Evolutionary conservation across 2,888 invertebrate species (phyloP).

Genomic region (Spatulosminthurus flaviceps): DNA sequence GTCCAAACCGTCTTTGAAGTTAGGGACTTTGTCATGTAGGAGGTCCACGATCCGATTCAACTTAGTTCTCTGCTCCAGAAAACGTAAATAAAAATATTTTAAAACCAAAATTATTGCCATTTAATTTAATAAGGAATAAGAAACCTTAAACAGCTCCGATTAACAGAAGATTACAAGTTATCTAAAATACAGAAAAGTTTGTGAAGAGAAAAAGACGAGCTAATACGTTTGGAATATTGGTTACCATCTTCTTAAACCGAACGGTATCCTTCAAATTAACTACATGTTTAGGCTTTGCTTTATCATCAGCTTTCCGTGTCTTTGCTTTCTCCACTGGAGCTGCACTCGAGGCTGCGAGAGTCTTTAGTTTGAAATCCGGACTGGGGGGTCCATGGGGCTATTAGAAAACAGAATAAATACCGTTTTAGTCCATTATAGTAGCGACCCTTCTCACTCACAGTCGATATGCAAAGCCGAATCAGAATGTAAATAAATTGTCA

Average conservation of each 20-base stretch:
- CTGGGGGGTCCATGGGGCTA: slow-evolving; percentile 63
- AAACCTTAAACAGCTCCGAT: too few species aligned
- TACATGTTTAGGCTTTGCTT: slow-evolving; percentile 33
- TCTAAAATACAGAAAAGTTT: background rate
- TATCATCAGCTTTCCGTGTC: slow-evolving; percentile 50
- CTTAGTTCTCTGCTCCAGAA: slow-evolving; percentile 5
- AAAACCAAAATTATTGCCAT: background rate
- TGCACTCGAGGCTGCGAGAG: background rate
- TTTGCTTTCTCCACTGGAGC: slow-evolving; percentile 37
- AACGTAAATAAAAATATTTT: background rate
- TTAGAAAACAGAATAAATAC: slow-evolving; percentile 29
- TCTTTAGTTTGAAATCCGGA: slow-evolving; percentile 59
- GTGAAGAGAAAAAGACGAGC: background rate
- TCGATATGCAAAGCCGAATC: background rate
- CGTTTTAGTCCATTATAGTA: background rate
- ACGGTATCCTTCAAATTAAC: background rate
- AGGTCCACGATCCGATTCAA: background rate
- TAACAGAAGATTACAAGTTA: background rate
- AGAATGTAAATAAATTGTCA: background rate
- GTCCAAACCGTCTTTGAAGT: background rate
- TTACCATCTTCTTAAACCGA: slow-evolving; percentile 7
- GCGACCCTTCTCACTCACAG: too few species aligned
- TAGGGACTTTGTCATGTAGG: background rate
- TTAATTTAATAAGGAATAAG: too few species aligned
- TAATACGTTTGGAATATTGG: slow-evolving; percentile 1